Conservation (phyloP, 1,140 invertebrate genomes). For the Drosophila tsacasi region DNA sequence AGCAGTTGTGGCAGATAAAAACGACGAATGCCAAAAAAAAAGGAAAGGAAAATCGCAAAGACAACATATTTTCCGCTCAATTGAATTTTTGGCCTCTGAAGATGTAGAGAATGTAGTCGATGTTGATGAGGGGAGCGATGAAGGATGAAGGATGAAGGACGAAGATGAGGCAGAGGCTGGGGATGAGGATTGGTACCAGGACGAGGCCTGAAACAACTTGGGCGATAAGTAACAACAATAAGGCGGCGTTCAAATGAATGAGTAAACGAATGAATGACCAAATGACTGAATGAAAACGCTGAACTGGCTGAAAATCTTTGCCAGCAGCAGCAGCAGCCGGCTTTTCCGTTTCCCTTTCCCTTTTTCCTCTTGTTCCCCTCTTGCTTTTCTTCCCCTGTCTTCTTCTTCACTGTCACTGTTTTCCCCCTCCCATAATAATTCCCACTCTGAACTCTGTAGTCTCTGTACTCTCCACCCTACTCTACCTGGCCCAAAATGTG, state of each 20-base stretch:
- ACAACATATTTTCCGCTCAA: slow-evolving; percentile 82
- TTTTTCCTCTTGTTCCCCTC: neutral
- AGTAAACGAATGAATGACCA: slow-evolving; percentile 62
- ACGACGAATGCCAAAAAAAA: slow-evolving; percentile 37
- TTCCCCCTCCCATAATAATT: slow-evolving; percentile 1
- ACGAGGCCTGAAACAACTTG: slow-evolving; percentile 56
- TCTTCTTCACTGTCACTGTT: too few relatives aligned
- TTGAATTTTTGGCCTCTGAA: slow-evolving; percentile 78
- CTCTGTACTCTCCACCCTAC: neutral
- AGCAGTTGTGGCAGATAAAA: slow-evolving; percentile 52
- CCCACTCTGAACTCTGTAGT: neutral
- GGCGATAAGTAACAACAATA: slow-evolving; percentile 82
- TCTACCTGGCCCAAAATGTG: slow-evolving; percentile 30
- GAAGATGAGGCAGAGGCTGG: neutral
- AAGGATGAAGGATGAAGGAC: neutral
- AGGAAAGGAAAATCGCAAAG: slow-evolving; percentile 75
- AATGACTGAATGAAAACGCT: slow-evolving; percentile 68
- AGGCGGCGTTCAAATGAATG: slow-evolving; percentile 69
- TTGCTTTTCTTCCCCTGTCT: neutral
- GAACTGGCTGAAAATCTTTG: slow-evolving; percentile 51
- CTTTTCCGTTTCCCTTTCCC: slow-evolving; percentile 3
- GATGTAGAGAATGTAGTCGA: slow-evolving; percentile 29
- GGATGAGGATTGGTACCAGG: neutral
- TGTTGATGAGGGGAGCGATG: slow-evolving; percentile 33
- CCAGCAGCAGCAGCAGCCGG: slow-evolving; percentile 1